Percentiles rank a stretch among this genome's conserved stretches.
Conservation (phyloP, 1,140 invertebrate genomes). For the Ladona fulva region DNA sequence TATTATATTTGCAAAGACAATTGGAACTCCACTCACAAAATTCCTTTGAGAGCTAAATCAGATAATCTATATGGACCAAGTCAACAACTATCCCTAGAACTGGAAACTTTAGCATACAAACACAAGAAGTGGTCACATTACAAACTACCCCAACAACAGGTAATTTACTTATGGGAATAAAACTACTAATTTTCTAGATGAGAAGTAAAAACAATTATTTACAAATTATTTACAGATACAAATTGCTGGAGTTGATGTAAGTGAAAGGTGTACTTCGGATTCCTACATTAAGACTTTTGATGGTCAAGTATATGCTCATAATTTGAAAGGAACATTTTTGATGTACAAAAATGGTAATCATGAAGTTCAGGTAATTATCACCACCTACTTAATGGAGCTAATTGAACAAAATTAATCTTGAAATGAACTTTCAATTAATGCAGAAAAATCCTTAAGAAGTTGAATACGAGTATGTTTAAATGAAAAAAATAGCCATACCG, state of each 20-base stretch:
- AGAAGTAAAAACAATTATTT: background rate
- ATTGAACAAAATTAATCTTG: too few species aligned
- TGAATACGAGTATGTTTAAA: too few species aligned
- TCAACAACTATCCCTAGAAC: constrained; percentile 21
- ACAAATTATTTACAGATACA: constrained; percentile 20
- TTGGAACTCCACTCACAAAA: constrained; percentile 26
- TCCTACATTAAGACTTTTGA: constrained; percentile 26
- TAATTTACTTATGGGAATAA: constrained; percentile 13
- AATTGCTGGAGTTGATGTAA: constrained; percentile 23
- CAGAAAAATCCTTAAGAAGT: too few species aligned
- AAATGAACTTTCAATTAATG: too few species aligned
- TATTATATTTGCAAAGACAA: constrained; percentile 27
- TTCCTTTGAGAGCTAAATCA: constrained; percentile 26
- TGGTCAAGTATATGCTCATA: constrained; percentile 24
- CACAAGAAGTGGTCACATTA: constrained; percentile 26
- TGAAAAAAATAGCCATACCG: too few species aligned
- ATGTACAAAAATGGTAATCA: constrained; percentile 24
- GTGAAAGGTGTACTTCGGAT: constrained; percentile 23
- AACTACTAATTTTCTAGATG: background rate
- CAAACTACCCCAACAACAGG: constrained; percentile 25
- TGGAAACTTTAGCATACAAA: constrained; percentile 21
- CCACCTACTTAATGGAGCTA: background rate
- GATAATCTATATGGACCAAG: constrained; percentile 25
- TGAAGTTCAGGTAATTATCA: constrained; percentile 24
- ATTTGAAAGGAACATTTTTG: constrained; percentile 26